Conservation (phyloP, 2,888 invertebrate species). For the Elgonia sp. region DNA sequence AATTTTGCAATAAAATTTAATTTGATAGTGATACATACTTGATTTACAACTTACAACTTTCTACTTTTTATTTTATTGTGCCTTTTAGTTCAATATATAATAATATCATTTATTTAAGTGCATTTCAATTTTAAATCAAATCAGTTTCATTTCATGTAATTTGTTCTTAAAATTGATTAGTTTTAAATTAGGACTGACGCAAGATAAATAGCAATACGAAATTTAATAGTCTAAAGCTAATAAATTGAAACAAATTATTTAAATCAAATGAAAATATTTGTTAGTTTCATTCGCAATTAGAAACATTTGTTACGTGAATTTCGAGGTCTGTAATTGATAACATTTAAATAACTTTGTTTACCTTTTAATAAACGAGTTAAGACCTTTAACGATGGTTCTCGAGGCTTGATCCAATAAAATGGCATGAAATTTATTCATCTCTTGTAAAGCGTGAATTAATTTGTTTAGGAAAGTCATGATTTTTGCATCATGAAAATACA, state of each 20-base stretch:
- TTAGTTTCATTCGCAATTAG: no score
- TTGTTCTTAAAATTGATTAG: no score
- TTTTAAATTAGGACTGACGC: no score
- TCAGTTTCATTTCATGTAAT: no score
- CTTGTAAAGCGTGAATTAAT: slow-evolving; percentile 93
- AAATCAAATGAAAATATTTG: no score
- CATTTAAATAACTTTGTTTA: slow-evolving; percentile 84
- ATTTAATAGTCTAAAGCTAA: no score
- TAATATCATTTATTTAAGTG: no score
- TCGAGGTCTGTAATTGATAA: neutral
- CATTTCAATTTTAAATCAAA: no score
- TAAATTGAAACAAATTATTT: no score
- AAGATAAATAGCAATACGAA: no score
- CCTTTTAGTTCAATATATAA: neutral
- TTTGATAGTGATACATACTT: neutral
- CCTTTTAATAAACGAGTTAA: slow-evolving; percentile 96
- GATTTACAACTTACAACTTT: neutral
- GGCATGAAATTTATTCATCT: slow-evolving; percentile 97
- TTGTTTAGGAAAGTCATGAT: slow-evolving; percentile 93
- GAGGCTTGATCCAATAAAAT: slow-evolving; percentile 97
- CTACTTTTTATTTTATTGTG: neutral
- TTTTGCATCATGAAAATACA: slow-evolving; percentile 95
- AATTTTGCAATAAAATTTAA: no score
- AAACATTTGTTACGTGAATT: no score
- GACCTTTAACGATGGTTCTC: slow-evolving; percentile 95